These are phyloP conservation scores for Anoplopoma fimbria DNA, from an alignment of 2,113 vertebrate genomes.

Conservation along the genomic window DNA sequence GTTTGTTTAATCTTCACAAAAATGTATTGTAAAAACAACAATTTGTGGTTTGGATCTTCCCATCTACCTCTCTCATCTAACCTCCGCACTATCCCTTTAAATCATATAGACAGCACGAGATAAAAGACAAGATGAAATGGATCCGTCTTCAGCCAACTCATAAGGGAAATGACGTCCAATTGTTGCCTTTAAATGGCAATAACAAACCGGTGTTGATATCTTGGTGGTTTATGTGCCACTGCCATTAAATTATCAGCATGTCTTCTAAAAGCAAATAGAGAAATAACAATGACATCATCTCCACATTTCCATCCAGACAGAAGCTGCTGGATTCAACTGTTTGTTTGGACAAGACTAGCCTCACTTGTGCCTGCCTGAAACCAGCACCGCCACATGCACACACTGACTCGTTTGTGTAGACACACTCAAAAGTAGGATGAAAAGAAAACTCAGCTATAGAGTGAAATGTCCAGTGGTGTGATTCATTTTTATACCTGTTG, in stretches of 20 bases:
- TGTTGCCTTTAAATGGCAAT: not conserved
- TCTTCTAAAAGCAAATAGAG: slow-evolving; percentile 40
- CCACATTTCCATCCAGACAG: slow-evolving; percentile 51
- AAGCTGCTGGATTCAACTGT: slow-evolving; percentile 45
- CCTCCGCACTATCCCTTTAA: not conserved
- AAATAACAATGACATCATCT: slow-evolving; percentile 60
- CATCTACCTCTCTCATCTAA: not conserved
- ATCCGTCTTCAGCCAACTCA: not conserved
- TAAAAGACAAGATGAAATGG: not conserved
- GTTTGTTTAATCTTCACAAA: not conserved
- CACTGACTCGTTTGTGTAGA: slow-evolving; percentile 6
- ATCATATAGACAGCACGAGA: not conserved
- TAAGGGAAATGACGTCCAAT: slow-evolving; percentile 1
- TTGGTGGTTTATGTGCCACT: not conserved
- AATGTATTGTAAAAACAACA: not conserved
- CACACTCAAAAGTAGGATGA: not conserved
- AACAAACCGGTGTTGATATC: slow-evolving; percentile 15
- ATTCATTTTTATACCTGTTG: slow-evolving; percentile 34
- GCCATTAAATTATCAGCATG: slow-evolving; percentile 24
- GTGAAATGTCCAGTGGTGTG: not conserved
- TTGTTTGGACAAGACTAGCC: slow-evolving; percentile 63
- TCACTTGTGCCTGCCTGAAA: slow-evolving; percentile 40
- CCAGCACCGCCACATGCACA: slow-evolving; percentile 31
- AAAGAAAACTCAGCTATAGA: slow-evolving; percentile 21
- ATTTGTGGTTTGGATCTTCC: not conserved